Conservation (phyloP, 2,113 vertebrate genomes). For the Spea multiplicata region DNA sequence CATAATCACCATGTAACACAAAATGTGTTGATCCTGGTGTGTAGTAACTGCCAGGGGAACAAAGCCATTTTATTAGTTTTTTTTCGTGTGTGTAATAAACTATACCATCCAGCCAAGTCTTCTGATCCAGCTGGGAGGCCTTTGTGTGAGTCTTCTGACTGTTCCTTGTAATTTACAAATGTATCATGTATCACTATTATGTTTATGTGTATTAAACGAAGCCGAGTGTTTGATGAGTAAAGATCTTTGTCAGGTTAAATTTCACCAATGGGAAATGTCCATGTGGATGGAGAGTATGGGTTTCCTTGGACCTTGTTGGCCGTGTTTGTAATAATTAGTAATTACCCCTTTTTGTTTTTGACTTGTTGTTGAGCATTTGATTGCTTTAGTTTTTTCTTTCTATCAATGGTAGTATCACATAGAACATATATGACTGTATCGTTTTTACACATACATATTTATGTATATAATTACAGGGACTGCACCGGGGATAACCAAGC, state of each 20-base stretch:
- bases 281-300: no score
- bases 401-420: no score
- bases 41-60: slow-evolving; percentile 49
- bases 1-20: not conserved
- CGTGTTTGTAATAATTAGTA: no score
- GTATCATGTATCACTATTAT: slow-evolving; percentile 15
- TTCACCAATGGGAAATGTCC: not conserved
- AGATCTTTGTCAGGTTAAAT: slow-evolving; percentile 4
- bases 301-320: no score
- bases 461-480: no score
- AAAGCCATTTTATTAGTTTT: slow-evolving; percentile 53
- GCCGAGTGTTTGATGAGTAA: not conserved
- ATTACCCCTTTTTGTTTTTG: no score
- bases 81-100: slow-evolving; percentile 58
- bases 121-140: slow-evolving; percentile 59
- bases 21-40: not conserved
- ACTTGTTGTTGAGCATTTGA: no score
- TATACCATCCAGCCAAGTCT: slow-evolving; percentile 12
- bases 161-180: slow-evolving; percentile 41
- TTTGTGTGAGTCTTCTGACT: slow-evolving; percentile 48
- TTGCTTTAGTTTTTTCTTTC: no score
- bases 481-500: no score
- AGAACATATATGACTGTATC: no score
- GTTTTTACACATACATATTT: no score
- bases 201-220: not conserved